Conservation (phyloP, 2,113 vertebrate genomes). For the Tautogolabrus adspersus region DNA sequence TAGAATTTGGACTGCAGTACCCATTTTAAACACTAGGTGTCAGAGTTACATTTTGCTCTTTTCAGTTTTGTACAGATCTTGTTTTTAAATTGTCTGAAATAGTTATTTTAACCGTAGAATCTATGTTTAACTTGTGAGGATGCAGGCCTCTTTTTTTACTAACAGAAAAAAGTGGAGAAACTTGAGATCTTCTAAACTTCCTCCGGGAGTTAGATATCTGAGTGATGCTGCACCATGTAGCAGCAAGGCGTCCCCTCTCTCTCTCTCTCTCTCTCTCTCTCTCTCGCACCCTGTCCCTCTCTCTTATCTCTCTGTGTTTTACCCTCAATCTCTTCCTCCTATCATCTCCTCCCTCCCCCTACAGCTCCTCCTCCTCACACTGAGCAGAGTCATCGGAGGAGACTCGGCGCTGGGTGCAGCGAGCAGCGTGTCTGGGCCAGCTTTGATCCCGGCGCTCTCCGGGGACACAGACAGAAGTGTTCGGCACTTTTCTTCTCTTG, state of each 20-base stretch:
- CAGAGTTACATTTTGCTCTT: too few species aligned
- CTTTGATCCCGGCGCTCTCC: slow-evolving; percentile 49
- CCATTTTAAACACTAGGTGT: too few species aligned
- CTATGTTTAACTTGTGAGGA: not conserved
- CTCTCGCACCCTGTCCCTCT: not conserved
- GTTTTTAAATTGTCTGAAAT: too few species aligned
- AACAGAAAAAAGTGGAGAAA: not conserved
- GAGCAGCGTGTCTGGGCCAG: slow-evolving; percentile 18
- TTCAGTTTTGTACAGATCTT: too few species aligned
- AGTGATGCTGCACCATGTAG: not conserved
- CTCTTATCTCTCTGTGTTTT: slow-evolving; percentile 8
- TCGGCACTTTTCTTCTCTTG: slow-evolving; percentile 44
- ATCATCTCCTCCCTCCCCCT: slow-evolving; percentile 15
- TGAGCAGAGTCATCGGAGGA: slow-evolving; percentile 22
- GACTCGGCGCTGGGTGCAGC: not conserved
- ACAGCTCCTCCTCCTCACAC: slow-evolving; percentile 19
- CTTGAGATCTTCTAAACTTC: not conserved
- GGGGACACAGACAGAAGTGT: slow-evolving; percentile 25
- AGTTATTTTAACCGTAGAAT: too few species aligned
- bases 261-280: not conserved
- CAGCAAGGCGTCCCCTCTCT: not conserved
- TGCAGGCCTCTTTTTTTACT: not conserved
- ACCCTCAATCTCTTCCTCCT: slow-evolving; percentile 2
- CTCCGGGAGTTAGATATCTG: not conserved
- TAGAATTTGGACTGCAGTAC: too few species aligned